phyloP scores from a whole-genome alignment of 92 coral and sea anemone species.

The Virgularia gustaviana region DNA sequence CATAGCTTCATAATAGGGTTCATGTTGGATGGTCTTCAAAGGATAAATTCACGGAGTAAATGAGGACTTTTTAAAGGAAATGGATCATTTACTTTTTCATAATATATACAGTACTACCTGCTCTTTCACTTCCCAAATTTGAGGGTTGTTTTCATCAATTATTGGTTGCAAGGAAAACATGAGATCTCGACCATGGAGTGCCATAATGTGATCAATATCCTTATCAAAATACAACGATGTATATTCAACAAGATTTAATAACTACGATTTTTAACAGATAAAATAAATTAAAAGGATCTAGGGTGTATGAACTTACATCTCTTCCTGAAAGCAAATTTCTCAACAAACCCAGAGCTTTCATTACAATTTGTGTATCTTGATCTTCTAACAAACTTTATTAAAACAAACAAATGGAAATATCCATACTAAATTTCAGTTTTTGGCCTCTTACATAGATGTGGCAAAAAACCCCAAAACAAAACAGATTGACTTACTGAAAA shows the following conservation, averaged over 20 bases:
- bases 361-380: slow-evolving; percentile 83
- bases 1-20: background rate
- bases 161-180: slow-evolving; percentile 87
- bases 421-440: background rate
- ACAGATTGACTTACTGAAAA: slow-evolving; percentile 56
- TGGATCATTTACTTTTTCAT: background rate
- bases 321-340: slow-evolving; percentile 90
- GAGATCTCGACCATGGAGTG: slow-evolving; percentile 72
- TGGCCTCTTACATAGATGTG: background rate
- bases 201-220: slow-evolving; percentile 97
- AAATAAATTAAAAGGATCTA: background rate
- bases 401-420: background rate
- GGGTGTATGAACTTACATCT: slow-evolving; percentile 59
- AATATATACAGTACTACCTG: slow-evolving; percentile 61
- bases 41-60: background rate
- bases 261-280: too few relatives aligned
- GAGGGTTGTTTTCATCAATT: slow-evolving; percentile 70
- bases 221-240: background rate
- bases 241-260: background rate
- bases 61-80: too few relatives aligned
- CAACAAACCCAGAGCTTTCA: slow-evolving; percentile 92
- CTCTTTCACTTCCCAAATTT: slow-evolving; percentile 88
- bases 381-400: slow-evolving; percentile 74
- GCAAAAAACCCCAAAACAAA: background rate
- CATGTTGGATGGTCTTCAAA: background rate